A percentile compares a stretch with the other conserved stretches of the same genome.
Evolutionary conservation across 2,113 vertebrate species (phyloP).

Genomic region (Alligator sinensis): DNA sequence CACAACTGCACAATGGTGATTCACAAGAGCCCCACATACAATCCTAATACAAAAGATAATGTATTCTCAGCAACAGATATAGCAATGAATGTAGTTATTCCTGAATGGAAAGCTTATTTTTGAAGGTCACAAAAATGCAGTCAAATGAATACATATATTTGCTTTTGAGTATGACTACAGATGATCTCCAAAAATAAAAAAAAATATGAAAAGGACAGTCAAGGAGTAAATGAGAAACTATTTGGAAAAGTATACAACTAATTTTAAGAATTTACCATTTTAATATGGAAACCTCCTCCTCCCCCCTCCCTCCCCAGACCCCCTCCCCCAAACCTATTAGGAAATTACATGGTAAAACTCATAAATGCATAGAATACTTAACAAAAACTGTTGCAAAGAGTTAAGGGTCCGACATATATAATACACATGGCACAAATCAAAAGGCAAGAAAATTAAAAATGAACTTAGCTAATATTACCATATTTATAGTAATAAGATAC

Average conservation of each 20-base stretch:
- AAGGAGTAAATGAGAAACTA: neutral
- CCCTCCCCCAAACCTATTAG: neutral
- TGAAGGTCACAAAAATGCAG: neutral
- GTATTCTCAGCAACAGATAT: neutral
- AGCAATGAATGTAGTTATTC: neutral
- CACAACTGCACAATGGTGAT: neutral
- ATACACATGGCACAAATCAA: neutral
- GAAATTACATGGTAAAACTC: neutral
- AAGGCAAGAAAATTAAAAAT: slow-evolving; percentile 14
- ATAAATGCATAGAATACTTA: neutral
- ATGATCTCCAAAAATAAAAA: neutral
- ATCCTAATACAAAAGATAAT: neutral
- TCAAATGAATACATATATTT: neutral
- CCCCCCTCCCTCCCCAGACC: too few species aligned
- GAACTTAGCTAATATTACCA: slow-evolving; percentile 44
- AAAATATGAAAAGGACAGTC: neutral
- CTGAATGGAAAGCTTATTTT: neutral
- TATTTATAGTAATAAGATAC: too few species aligned
- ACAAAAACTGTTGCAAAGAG: neutral
- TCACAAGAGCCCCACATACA: neutral
- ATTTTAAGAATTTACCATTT: neutral
- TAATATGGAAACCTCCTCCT: neutral
- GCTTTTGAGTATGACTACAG: neutral
- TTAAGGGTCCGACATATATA: slow-evolving; percentile 12
- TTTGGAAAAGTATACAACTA: neutral